These are phyloP conservation scores for Caenorhabditis drosophilae DNA, from an alignment of 2,888 invertebrate species.

Conservation along the genomic window DNA sequence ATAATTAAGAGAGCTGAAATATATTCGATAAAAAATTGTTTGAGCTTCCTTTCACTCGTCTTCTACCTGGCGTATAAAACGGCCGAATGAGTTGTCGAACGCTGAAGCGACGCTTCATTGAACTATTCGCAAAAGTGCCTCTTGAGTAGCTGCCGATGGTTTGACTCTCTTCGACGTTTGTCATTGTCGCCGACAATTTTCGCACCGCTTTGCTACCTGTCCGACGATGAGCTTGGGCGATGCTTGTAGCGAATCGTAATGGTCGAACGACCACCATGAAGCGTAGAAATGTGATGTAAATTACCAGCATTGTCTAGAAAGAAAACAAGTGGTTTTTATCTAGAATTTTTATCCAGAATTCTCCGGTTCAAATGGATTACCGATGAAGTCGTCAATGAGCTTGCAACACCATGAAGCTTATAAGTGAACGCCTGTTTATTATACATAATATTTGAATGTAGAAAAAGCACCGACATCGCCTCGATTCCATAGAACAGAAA, in stretches of 20 bases:
- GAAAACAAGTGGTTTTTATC: background rate
- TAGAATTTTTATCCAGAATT: background rate
- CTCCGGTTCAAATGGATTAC: no score
- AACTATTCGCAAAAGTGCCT: slow-evolving; percentile 20
- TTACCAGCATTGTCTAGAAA: slow-evolving; percentile 65
- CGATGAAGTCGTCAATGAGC: slow-evolving; percentile 59
- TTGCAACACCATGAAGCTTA: slow-evolving; percentile 57
- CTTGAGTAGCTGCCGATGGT: slow-evolving; percentile 14
- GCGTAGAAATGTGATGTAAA: slow-evolving; percentile 64
- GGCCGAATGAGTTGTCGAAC: slow-evolving; percentile 50
- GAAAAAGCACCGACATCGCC: slow-evolving; percentile 57
- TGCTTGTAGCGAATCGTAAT: slow-evolving; percentile 54
- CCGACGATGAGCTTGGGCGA: slow-evolving; percentile 17
- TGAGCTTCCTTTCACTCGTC: background rate
- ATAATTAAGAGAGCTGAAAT: slow-evolving; percentile 55
- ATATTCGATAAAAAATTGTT: background rate
- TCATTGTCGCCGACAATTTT: slow-evolving; percentile 11
- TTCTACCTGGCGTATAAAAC: slow-evolving; percentile 38
- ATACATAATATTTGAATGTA: slow-evolving; percentile 59
- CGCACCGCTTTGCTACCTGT: slow-evolving; percentile 17
- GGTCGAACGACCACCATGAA: slow-evolving; percentile 65
- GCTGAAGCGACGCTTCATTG: slow-evolving; percentile 34
- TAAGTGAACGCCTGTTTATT: slow-evolving; percentile 51
- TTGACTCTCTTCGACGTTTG: slow-evolving; percentile 17
- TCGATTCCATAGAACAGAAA: slow-evolving; percentile 64